phyloP scores from a whole-genome alignment of 2,113 vertebrate genomes.

The Fulmarus glacialis region DNA sequence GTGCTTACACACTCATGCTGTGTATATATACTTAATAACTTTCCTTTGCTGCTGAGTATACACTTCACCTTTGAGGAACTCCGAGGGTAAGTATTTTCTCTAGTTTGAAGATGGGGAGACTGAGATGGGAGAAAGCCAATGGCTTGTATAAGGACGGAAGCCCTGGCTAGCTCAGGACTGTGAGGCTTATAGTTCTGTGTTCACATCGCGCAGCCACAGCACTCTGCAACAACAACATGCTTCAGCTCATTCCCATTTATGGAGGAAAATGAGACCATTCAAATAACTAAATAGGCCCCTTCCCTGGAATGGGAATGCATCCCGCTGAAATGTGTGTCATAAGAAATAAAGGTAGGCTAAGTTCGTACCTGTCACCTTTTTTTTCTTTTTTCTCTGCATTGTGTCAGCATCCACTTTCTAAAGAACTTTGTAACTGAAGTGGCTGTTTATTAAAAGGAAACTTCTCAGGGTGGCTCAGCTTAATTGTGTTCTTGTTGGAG shows the following conservation, averaged over 20 bases:
- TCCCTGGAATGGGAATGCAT: not conserved
- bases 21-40: not conserved
- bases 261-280: not conserved
- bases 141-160: not conserved
- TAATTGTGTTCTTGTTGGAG: slow-evolving; percentile 54
- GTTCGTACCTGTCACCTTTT: not conserved
- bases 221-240: not conserved
- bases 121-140: not conserved
- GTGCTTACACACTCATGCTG: not conserved
- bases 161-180: not conserved
- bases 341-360: not conserved
- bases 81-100: not conserved
- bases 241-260: not conserved
- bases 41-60: not conserved
- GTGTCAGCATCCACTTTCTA: not conserved
- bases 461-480: not conserved
- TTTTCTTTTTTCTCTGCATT: not conserved
- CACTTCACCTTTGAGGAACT: not conserved
- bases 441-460: slow-evolving; percentile 32
- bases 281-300: not conserved
- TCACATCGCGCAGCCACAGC: not conserved
- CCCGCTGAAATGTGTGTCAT: not conserved
- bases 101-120: not conserved
- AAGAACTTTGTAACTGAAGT: not conserved
- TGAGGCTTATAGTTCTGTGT: not conserved